Base-by-base conservation (phyloP, 2,888 invertebrate genomes). In the Trypoxylon attenuatum region DNA sequence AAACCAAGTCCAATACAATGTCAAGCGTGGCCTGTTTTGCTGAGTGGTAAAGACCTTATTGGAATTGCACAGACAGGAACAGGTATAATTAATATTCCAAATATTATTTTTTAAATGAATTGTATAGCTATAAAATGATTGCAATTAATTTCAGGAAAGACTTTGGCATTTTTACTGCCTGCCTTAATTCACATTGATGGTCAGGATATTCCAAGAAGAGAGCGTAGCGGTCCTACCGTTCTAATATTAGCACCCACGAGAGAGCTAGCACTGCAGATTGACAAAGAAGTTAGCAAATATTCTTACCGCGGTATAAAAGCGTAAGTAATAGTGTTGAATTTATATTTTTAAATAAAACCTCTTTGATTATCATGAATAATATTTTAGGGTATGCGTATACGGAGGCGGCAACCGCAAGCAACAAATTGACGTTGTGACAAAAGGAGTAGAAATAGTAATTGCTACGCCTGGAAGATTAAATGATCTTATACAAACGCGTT, bases 1-100 rank as follows among this genome's bases (percentile, higher is more conserved):
- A 91, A 90, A 64, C 98, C 98, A 0, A 94, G 96, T 0, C 98
- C 98, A 0, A 97, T 98, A 78, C 96, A 98, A 87, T 89, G 93
- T 62, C 97, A 98, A 88, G 94, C 96, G 0, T 99, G 98, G 98
- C 99, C 99, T 0, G 91, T 98, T 63, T 89, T 98, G 0, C 87
- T 99, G 39, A 91, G 92, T 80, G 99, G 99, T 0, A 92, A 94
- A 82, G 98, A 99, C 87, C 88, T 98, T 84, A 98, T 99, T 84
- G 98, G 98, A 5, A 98, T 99, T 71, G 98, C 98, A 0, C 98
- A 97, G 88, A 96, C 96, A 4, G 96, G 96, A 56, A 96, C 96
- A 15, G 91, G 91, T 85, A 57, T 29, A n/a, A n/a, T n/a, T n/a
- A 2, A 19, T 38, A 21, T 56, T 18, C n/a, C n/a, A n/a, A n/a